Evolutionary conservation across 1,140 invertebrate genomes (phyloP), one percentile per base, ranked within the genome.

Genomic region (Sarcophaga peregrina): DNA sequence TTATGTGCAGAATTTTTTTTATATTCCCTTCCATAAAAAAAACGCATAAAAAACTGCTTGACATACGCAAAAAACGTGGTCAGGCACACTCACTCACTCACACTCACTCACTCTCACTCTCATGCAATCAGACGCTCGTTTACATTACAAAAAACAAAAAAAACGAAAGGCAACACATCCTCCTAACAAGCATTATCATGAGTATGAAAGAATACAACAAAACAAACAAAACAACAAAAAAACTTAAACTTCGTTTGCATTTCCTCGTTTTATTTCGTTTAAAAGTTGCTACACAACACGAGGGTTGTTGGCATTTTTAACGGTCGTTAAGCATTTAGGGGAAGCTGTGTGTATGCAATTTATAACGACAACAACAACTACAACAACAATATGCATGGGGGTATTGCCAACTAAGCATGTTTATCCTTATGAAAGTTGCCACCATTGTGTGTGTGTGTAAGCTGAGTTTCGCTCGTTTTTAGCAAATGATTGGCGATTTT

Each of bases 401-500:
- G 25, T 37, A 37, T 37, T 37, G 25, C 4, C 25, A 37, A 37
- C 25, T 20, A 20, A n/a, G n/a, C n/a, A n/a, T n/a, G n/a, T n/a
- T n/a, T 52, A 20, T 25, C 62, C 20, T 25, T 4, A 68, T 68
- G 17, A 68, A 68, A 68, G 62, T 68, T 68, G 17, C n/a, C 74
- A 47, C 8, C 37, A 45, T n/a, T 75, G 73, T 20, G 7, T 47
- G 45, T 37, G n/a, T 20, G 17, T 72, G 20, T 20, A 7, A 52
- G 47, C 20, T 11, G n/a, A 25, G 17, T 78, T 52, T 76, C 13
- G 25, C 25, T 37, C 1, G 25, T 37, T 76, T 50, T 78, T 78
- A 47, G 47, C 75, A 78, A 78, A 52, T 52, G 75, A 52, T 78
- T 78, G 75, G 75, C 75, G 75, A 78, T 78, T 78, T 78, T 52